A percentile compares a stretch with the other conserved stretches of the same genome.
These are phyloP conservation scores for Calliopsis andreniformis DNA, from an alignment of 1,140 invertebrate species.

Conservation along the genomic window DNA sequence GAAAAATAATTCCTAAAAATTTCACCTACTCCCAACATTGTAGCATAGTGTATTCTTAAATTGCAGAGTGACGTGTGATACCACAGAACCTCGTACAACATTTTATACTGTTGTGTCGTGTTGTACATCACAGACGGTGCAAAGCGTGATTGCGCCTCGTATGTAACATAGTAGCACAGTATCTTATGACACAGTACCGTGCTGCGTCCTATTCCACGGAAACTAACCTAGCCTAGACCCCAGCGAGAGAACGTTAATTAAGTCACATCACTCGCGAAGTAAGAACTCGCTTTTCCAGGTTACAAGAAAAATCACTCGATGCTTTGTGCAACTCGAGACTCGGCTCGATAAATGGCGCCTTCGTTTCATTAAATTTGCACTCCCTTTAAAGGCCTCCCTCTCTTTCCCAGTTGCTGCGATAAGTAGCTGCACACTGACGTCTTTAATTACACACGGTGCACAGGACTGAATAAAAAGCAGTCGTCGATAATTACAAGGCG, in stretches of 20 bases:
- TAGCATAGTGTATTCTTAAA: no score
- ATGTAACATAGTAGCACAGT: no score
- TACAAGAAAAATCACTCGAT: constrained; percentile 19
- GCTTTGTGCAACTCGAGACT: constrained; percentile 20
- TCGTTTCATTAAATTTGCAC: constrained; percentile 48
- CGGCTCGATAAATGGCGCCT: constrained; percentile 20
- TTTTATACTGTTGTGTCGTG: no score
- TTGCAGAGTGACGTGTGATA: no score
- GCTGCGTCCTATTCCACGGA: background rate
- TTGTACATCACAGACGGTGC: no score
- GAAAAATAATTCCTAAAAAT: no score
- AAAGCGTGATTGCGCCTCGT: no score
- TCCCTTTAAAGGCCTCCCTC: background rate
- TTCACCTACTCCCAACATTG: no score
- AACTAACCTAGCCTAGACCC: background rate
- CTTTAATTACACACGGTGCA: constrained; percentile 29
- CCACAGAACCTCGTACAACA: no score
- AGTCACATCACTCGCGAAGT: no score
- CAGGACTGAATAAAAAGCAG: constrained; percentile 31
- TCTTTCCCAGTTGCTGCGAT: background rate
- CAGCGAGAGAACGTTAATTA: background rate
- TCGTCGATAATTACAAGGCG: constrained; percentile 35
- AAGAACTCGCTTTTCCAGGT: constrained; percentile 1
- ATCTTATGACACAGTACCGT: no score
- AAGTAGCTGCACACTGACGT: constrained; percentile 35